These are phyloP conservation scores for Tragelaphus eurycerus DNA, from an alignment of 2,797 vertebrate genomes.

Conservation along the genomic window DNA sequence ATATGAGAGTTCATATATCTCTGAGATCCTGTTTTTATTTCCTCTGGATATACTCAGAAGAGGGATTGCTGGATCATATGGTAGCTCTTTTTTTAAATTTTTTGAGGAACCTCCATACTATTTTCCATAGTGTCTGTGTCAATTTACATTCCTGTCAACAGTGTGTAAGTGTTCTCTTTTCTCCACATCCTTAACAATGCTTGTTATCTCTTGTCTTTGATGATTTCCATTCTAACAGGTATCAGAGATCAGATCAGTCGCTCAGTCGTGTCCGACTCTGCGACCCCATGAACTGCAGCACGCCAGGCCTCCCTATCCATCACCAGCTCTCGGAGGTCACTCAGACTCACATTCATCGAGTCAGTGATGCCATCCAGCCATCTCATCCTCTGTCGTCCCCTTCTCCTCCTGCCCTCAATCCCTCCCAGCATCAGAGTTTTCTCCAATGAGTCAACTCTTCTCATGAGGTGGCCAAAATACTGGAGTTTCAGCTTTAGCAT, in stretches of 20 bases:
- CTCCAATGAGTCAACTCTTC: too few species aligned
- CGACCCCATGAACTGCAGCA: too few species aligned
- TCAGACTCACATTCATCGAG: too few species aligned
- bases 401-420: too few species aligned
- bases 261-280: too few species aligned
- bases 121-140: background rate
- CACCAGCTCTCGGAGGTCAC: too few species aligned
- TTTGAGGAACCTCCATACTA: background rate
- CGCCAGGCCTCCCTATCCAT: too few species aligned
- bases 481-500: too few species aligned
- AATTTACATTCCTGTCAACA: background rate
- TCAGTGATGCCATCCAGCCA: too few species aligned
- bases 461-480: too few species aligned
- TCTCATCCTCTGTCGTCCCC: too few species aligned
- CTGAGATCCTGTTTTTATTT: background rate
- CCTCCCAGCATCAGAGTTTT: too few species aligned
- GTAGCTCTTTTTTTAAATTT: background rate
- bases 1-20: background rate
- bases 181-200: background rate
- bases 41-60: background rate
- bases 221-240: background rate
- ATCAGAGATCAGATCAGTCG: background rate
- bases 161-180: background rate
- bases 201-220: background rate
- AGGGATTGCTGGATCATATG: background rate